Percentiles rank a stretch among this genome's conserved stretches.
Conservation (phyloP, 2,113 vertebrate species). For the Sarotherodon lohbergeri region DNA sequence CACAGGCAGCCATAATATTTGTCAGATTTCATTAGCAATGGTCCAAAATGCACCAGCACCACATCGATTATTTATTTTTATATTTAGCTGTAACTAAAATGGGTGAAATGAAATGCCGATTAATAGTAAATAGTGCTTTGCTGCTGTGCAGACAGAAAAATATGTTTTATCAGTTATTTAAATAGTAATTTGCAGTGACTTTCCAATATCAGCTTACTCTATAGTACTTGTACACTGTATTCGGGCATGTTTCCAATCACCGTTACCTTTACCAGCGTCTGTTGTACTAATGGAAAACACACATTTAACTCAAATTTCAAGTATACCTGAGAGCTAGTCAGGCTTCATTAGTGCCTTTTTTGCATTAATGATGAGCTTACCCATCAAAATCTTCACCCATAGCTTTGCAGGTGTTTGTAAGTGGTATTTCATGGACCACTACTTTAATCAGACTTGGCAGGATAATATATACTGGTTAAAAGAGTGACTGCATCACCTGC, state of each 20-base stretch:
- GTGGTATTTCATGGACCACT: not conserved
- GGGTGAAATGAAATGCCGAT: not conserved
- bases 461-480: not conserved
- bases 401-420: not conserved
- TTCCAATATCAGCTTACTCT: not conserved
- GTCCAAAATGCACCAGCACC: not conserved
- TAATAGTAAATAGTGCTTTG: not conserved
- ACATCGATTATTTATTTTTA: not conserved
- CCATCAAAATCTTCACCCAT: not conserved
- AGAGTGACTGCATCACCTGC: not conserved
- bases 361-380: not conserved
- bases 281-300: not conserved
- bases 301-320: not conserved
- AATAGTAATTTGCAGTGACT: not conserved
- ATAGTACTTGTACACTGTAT: not conserved
- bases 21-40: not conserved
- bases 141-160: not conserved
- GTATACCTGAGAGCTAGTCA: not conserved
- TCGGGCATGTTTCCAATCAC: not conserved
- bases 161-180: not conserved
- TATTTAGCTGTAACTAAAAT: not conserved
- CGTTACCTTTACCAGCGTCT: not conserved
- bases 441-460: not conserved
- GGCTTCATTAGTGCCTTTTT: not conserved
- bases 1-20: not conserved